Evolutionary conservation across 2,888 invertebrate species (phyloP), one percentile per base, ranked within the genome.

Genomic region (Litoditis marina): DNA sequence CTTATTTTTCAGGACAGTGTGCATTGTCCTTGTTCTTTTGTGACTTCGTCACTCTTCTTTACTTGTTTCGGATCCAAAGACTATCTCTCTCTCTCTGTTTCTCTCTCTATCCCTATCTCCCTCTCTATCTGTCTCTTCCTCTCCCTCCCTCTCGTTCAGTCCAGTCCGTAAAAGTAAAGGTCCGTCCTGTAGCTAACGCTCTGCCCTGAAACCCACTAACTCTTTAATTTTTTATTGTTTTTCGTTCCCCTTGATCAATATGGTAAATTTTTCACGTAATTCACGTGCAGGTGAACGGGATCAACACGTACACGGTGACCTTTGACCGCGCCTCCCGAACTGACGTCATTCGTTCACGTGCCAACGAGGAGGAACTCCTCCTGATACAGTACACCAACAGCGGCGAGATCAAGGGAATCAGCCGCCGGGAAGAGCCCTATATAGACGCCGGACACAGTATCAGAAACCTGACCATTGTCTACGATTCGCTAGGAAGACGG

Each of bases 221-320:
- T 54, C 34, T n/a, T 16, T 34, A 34, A 31, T 11, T 32, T 49
- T 46, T 28, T 30, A 22, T 5, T n/a, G n/a, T 56, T 25, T 32
- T 32, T 34, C 34, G 22, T 54, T 13, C 34, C 25, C 32, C 36
- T 54, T 19, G 22, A 31, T 32, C 22, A 34, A 32, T 19, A 13
- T 30, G 2, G 22, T 11, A 13, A 19, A 25, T 42, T 11, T 30
- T 44, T 44, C 22, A 16, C 2, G 1, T 16, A 13, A 16, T 19
- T 22, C 11, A 28, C 25, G 63, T 74, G 39, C 64, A 74, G 74
- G 69, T 74, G 44, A 72, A 74, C 46, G 74, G 74, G n/a, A 61
- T 72, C 11, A 70, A 68, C 42, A 64, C 67, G 56, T 69, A 68
- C 60, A 68, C 71, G 22, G 58, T 72, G 49, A 66, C 63, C 11